Evolutionary conservation across 2,797 vertebrate species (phyloP).

Genomic region (Acanthis flammea): DNA sequence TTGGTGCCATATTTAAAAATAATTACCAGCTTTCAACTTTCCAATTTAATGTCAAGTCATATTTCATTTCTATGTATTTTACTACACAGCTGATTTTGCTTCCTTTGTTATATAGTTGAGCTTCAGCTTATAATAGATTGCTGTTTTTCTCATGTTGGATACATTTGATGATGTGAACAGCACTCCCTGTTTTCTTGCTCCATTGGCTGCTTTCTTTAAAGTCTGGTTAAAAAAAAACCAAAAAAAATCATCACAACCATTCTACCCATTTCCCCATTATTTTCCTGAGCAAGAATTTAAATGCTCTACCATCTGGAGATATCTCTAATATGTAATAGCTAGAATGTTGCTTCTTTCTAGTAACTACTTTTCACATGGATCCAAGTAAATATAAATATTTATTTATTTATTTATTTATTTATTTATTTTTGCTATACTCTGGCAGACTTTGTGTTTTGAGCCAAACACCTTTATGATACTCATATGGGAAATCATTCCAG

Average conservation of each 20-base stretch:
- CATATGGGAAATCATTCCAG: background rate
- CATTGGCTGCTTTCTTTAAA: background rate
- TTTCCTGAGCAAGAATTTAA: background rate
- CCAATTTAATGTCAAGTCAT: background rate
- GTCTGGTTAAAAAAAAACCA: accelerated
- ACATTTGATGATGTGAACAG: background rate
- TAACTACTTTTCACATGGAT: background rate
- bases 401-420: background rate
- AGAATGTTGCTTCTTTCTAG: background rate
- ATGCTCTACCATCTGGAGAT: background rate
- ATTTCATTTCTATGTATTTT: background rate
- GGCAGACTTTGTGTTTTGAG: background rate
- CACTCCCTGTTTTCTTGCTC: background rate
- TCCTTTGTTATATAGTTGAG: background rate
- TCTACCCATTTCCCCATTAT: background rate
- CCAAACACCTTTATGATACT: background rate
- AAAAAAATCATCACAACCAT: accelerated
- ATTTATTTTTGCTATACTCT: background rate
- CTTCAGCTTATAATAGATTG: background rate
- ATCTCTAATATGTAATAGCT: background rate
- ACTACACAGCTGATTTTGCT: background rate
- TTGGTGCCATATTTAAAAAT: slow-evolving; percentile 1
- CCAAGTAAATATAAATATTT: background rate
- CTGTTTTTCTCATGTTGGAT: background rate
- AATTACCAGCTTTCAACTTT: background rate